These are phyloP conservation scores for Chiloscyllium plagiosum DNA, from an alignment of 2,113 vertebrate genomes.

Conservation along the genomic window DNA sequence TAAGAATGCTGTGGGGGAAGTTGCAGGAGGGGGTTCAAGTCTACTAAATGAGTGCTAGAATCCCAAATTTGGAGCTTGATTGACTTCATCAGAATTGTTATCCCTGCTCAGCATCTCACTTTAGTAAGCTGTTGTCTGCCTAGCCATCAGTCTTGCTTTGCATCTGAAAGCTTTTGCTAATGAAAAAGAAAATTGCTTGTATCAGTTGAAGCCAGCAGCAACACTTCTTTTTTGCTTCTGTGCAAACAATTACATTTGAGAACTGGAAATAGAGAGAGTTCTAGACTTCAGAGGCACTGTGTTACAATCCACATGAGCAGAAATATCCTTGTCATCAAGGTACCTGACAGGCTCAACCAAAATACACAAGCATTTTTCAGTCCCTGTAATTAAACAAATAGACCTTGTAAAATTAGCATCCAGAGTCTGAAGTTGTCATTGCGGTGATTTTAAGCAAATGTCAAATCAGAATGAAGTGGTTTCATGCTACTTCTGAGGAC, in stretches of 20 bases:
- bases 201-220: background rate
- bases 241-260: slow-evolving; percentile 16
- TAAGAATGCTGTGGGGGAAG: background rate
- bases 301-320: background rate
- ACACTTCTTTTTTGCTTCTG: background rate
- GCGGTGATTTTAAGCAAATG: background rate
- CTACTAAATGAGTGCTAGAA: background rate
- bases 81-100: background rate
- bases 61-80: background rate
- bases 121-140: background rate
- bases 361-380: background rate
- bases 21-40: background rate
- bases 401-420: background rate
- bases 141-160: background rate
- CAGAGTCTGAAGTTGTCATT: background rate
- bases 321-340: background rate
- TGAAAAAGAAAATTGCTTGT: slow-evolving; percentile 8
- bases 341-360: background rate
- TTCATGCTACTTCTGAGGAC: too few species aligned
- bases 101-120: background rate
- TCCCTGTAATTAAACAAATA: background rate
- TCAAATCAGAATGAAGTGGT: background rate
- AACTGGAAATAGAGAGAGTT: background rate
- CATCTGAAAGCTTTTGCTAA: slow-evolving; percentile 19
- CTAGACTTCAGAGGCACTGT: background rate